Base-by-base conservation (phyloP, 2,797 vertebrate species). In the Xenentodon cancila region DNA sequence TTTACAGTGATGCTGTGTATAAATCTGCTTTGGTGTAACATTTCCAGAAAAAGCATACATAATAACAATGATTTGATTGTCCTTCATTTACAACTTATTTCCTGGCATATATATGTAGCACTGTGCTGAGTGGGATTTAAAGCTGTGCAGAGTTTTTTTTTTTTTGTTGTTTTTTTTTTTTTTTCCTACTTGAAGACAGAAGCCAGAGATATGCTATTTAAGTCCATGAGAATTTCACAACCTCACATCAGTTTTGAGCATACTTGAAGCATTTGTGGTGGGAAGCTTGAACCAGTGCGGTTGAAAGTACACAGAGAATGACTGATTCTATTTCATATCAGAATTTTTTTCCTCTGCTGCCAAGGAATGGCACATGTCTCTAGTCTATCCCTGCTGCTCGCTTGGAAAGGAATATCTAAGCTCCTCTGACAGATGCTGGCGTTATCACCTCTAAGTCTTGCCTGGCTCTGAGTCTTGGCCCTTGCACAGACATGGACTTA, bases 241-340 rank as follows among this genome's bases (percentile, higher is more conserved):
- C 80, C 81, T 90, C 75, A 55, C 77, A 77, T 67, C 62, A 81
- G 77, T 84, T 91, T 89, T 81, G 83, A 92, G 80, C 82, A 84
- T 86, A 85, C 90, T 87, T 79, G 76, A 88, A 81, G 73, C 73
- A 44, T 88, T 89, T 86, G 84, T 79, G 73, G 77, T 84, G 68
- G 67, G 84, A 91, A 88, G 74, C 88, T 87, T 85, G 76, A 89
- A 89, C 85, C 84, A 84, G 75, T 81, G 74, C 80, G 72, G 86
- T 79, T 87, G 77, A 87, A 85, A 90, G 90, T 86, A 92, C 90
- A 92, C 79, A 93, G 77, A 85, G 92, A 93, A 93, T 92, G 81
- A 73, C 87, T 90, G 89, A 93, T 92, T 89, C 89, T 73, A 73
- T 84, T 86, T 91, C 80, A 78, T 74, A 60, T 84, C 51, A 46